Conservation (phyloP, 2,888 invertebrate species). For the Camptogramma bilineatum region DNA sequence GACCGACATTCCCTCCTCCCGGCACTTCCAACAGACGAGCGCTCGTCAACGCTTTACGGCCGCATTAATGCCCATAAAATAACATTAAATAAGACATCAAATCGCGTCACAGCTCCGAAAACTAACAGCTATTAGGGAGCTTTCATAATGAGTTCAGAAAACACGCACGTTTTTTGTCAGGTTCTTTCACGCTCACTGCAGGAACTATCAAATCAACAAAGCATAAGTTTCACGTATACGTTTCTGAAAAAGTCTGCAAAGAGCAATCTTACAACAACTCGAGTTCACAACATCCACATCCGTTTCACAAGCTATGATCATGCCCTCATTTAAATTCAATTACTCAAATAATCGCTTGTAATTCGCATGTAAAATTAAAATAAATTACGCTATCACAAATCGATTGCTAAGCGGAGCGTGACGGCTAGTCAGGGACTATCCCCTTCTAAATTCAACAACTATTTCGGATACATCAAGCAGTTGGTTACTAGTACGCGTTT, state of each 20-base stretch:
- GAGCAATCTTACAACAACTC: neutral
- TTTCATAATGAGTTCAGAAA: neutral
- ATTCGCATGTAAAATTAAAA: conserved; percentile 15
- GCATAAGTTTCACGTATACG: neutral
- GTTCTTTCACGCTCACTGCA: neutral
- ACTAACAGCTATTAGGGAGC: conserved; percentile 1
- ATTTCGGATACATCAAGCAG: neutral
- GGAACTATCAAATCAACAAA: neutral
- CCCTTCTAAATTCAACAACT: conserved; percentile 11
- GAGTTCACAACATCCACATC: neutral
- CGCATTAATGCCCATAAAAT: conserved; percentile 23
- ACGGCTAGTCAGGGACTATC: conserved; percentile 17
- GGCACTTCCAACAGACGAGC: conserved; percentile 33
- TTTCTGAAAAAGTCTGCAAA: neutral
- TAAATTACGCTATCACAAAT: conserved; percentile 8
- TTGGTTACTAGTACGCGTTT: neutral
- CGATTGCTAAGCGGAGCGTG: conserved; percentile 4
- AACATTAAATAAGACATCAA: conserved; percentile 21
- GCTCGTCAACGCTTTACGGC: conserved; percentile 21
- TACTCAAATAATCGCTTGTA: conserved; percentile 4
- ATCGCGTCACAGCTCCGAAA: conserved; percentile 13
- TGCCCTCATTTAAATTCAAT: conserved; percentile 1
- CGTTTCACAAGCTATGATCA: neutral
- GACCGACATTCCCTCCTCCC: conserved; percentile 54
- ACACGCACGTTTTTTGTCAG: neutral